Evolutionary conservation across 2,797 vertebrate species (phyloP), one percentile per base, ranked within the genome.

Genomic region (Sternotherus odoratus): DNA sequence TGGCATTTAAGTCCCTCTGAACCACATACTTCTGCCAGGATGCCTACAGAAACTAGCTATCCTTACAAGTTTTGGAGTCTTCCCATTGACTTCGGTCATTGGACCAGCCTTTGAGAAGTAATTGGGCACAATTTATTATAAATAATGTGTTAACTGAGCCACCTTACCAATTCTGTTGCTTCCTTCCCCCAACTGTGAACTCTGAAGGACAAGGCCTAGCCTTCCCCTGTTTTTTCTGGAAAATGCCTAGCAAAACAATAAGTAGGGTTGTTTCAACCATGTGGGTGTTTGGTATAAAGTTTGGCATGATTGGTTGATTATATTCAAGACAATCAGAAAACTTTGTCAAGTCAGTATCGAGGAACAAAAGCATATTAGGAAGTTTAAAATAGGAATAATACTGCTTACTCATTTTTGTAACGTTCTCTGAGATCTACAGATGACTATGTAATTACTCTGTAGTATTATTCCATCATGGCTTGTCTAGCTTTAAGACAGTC

Each of bases 401-500:
- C 48, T 86, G 48, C 90, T 96, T 66, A 94, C 83, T 89, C 53
- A 53, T 53, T 89, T 91, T 81, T 94, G 54, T 69, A 85, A 95
- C 93, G 50, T 95, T 77, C 50, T 89, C 60, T 69, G 88, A 94
- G 94, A 96, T 96, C 87, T 85, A 39, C 77, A 84, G 86, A 94
- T 66, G 74, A 48, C 79, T 92, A 83, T 83, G 91, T 86, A 96
- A 95, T 93, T 88, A 93, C 85, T 86, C 94, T 87, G 81, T 95
- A 92, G 79, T 88, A 93, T 86, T 95, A 89, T 92, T 94, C 89
- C 87, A 83, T 89, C 88, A 81, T 88, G 66, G 50, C 92, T 95
- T 93, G 26, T 89, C 91, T 87, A 85, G 60, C 85, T 94, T 88
- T 92, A 93, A 95, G 83, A 74, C 85, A 93, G 84, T 81, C 88